Evolutionary conservation across 2,113 vertebrate genomes (phyloP).

Genomic region (Protomyctophum bolini): DNA sequence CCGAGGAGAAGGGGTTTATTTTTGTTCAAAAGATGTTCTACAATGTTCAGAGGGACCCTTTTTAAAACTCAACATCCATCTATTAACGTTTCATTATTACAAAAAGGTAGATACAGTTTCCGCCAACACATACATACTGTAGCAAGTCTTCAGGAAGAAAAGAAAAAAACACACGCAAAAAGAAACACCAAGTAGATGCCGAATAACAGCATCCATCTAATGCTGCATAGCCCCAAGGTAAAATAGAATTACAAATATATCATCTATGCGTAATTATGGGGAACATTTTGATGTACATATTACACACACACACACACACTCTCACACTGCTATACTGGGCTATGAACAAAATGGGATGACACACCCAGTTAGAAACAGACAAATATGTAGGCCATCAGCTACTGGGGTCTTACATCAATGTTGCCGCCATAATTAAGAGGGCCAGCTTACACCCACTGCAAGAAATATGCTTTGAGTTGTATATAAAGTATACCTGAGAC

Average conservation of each 20-base stretch:
- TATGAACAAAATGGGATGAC: slow-evolving; percentile 41
- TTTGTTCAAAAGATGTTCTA: slow-evolving; percentile 61
- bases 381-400: too few species aligned
- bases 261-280: slow-evolving; percentile 57
- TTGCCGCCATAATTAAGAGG: too few species aligned
- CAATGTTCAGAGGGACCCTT: slow-evolving; percentile 57
- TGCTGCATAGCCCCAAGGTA: slow-evolving; percentile 52
- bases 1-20: slow-evolving; percentile 53
- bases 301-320: slow-evolving; percentile 42
- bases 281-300: slow-evolving; percentile 61
- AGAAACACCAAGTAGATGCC: slow-evolving; percentile 21
- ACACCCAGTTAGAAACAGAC: too few species aligned
- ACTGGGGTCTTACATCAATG: too few species aligned
- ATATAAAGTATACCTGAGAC: too few species aligned
- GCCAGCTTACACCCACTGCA: too few species aligned
- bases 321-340: slow-evolving; percentile 44
- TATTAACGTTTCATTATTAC: slow-evolving; percentile 61
- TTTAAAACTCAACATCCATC: slow-evolving; percentile 48
- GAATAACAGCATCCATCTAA: slow-evolving; percentile 55
- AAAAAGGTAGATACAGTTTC: slow-evolving; percentile 38
- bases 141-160: slow-evolving; percentile 47
- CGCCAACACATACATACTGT: slow-evolving; percentile 39
- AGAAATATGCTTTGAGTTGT: too few species aligned
- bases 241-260: slow-evolving; percentile 78
- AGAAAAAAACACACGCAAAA: too few species aligned